Evolutionary conservation across 2,888 invertebrate genomes (phyloP).

Genomic region (Limnephilus lunatus): DNA sequence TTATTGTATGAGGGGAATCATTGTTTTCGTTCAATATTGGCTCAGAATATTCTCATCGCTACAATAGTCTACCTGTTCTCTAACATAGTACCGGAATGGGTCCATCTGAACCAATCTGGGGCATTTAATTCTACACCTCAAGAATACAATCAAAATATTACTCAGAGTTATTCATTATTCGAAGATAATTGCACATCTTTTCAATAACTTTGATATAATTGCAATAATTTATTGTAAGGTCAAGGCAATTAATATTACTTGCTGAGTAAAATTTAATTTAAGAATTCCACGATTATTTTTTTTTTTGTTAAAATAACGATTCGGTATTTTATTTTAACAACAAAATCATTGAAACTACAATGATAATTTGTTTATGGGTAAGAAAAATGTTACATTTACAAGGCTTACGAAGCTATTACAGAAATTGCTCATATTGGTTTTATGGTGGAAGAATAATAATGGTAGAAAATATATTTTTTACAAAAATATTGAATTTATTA

Average conservation of each 20-base stretch:
- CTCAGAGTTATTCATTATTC: neutral
- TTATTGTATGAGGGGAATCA: neutral
- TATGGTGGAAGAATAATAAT: no score
- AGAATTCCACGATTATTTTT: no score
- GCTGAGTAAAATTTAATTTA: no score
- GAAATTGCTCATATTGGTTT: no score
- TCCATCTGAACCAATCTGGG: neutral
- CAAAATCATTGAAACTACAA: no score
- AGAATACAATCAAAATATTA: slow-evolving; percentile 1
- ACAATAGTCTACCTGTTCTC: neutral
- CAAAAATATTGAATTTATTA: no score
- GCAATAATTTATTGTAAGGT: neutral
- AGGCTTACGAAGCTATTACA: no score
- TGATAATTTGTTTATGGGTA: no score
- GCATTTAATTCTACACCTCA: neutral
- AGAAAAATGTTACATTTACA: no score
- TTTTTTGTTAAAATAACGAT: no score
- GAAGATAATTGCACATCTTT: neutral
- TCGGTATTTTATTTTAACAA: no score
- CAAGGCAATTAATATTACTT: neutral
- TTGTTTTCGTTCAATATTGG: slow-evolving; percentile 32
- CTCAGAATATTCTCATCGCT: neutral
- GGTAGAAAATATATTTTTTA: no score
- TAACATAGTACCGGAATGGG: neutral
- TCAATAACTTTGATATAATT: neutral